phyloP scores from a whole-genome alignment of 2,113 vertebrate genomes.

The Progne subis region DNA sequence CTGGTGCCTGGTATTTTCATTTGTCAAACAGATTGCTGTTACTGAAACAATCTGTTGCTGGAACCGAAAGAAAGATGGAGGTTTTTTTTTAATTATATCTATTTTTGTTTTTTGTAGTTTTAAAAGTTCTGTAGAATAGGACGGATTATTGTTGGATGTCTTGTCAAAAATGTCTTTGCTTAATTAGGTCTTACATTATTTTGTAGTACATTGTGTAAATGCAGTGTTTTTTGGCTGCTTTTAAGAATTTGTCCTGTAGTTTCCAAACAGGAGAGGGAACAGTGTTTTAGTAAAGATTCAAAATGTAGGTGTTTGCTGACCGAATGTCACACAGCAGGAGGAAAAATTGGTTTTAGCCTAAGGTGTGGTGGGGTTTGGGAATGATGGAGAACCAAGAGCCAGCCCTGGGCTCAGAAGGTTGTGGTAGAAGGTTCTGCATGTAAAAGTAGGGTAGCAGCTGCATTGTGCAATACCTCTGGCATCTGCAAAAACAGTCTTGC shows the following conservation, averaged over 20 bases:
- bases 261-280: not conserved
- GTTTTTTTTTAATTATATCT: not conserved
- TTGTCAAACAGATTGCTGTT: slow-evolving; percentile 21
- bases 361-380: not conserved
- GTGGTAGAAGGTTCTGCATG: not conserved
- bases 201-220: not conserved
- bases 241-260: not conserved
- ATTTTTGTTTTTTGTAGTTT: not conserved
- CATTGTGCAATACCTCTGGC: not conserved
- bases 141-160: not conserved
- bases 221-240: accelerated
- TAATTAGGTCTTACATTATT: not conserved
- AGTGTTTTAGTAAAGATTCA: not conserved
- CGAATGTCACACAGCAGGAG: not conserved
- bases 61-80: not conserved
- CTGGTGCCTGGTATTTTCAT: not conserved
- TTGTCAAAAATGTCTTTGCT: not conserved
- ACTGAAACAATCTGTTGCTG: slow-evolving; percentile 6
- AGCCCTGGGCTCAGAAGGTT: not conserved
- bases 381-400: not conserved
- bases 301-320: not conserved
- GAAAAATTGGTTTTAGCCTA: not conserved
- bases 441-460: not conserved
- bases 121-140: not conserved
- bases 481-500: not conserved